phyloP scores from a whole-genome alignment of 2,797 vertebrate species.

The Thaleichthys pacificus region DNA sequence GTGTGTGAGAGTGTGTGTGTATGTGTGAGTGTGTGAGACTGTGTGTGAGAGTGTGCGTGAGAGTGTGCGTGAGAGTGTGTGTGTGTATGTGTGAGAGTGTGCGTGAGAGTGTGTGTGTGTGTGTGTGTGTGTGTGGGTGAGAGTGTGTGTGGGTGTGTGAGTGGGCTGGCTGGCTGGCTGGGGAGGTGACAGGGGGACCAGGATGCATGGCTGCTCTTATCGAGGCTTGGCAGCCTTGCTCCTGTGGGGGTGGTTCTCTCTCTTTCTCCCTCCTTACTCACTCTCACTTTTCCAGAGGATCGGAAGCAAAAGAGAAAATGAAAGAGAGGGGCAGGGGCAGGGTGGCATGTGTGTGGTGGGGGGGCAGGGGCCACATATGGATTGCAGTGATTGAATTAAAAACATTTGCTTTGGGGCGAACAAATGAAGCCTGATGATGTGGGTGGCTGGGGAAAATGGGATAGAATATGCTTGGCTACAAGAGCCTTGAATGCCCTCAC shows the following conservation, averaged over 20 bases:
- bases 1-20: too few species aligned
- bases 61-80: constrained; percentile 8
- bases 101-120: constrained; percentile 14
- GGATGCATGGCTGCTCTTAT: constrained; percentile 74
- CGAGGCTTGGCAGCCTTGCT: constrained; percentile 71
- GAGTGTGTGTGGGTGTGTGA: constrained; percentile 31
- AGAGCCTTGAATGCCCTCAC: constrained; percentile 64
- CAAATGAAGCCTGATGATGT: constrained; percentile 59
- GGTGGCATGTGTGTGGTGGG: constrained; percentile 6
- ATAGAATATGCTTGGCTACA: constrained; percentile 70
- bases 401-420: constrained; percentile 67
- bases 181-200: constrained; percentile 3
- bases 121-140: constrained; percentile 49
- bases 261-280: neutral
- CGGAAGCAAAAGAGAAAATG: constrained; percentile 20
- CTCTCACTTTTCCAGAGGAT: constrained; percentile 20
- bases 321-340: constrained; percentile 32
- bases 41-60: neutral
- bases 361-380: constrained; percentile 56
- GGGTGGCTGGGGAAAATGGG: constrained; percentile 55
- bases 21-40: neutral
- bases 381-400: constrained; percentile 71
- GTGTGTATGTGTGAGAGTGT: neutral
- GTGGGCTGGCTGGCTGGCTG: constrained; percentile 31
- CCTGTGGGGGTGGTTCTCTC: constrained; percentile 40